A percentile compares a stretch with the other conserved stretches of the same genome.
These are phyloP conservation scores for Melanophora roralis DNA, from an alignment of 2,888 invertebrate species.

Conservation along the genomic window DNA sequence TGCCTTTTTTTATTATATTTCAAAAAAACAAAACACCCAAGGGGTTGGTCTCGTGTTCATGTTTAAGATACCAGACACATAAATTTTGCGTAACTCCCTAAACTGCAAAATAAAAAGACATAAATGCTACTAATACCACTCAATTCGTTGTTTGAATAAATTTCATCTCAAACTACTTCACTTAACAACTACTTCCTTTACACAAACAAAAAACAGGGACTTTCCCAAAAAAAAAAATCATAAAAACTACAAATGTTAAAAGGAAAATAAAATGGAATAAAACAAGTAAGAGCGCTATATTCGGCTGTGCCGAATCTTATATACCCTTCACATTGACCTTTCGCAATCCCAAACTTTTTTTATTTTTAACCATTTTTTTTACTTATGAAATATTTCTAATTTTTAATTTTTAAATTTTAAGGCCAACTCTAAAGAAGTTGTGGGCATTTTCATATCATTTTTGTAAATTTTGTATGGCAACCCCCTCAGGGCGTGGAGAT, in stretches of 20 bases:
- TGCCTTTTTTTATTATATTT: conserved; percentile 16
- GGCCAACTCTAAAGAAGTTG: too few relatives aligned
- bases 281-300: too few relatives aligned
- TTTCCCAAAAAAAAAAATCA: background rate
- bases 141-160: conserved; percentile 52
- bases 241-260: conserved; percentile 31
- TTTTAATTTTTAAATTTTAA: too few relatives aligned
- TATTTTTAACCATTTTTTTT: too few relatives aligned
- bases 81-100: conserved; percentile 65
- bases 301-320: too few relatives aligned
- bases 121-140: conserved; percentile 57
- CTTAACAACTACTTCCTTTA: conserved; percentile 15
- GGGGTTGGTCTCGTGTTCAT: conserved; percentile 63
- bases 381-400: too few relatives aligned
- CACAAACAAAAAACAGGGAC: background rate
- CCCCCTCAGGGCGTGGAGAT: too few relatives aligned
- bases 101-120: conserved; percentile 63
- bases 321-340: too few relatives aligned
- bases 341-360: too few relatives aligned
- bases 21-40: conserved; percentile 61
- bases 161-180: conserved; percentile 26
- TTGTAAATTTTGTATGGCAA: too few relatives aligned
- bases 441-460: too few relatives aligned
- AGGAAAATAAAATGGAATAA: conserved; percentile 23
- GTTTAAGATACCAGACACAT: conserved; percentile 64